Percentiles rank a stretch among this genome's conserved stretches.
These are phyloP conservation scores for Reticulitermes speratus DNA, from an alignment of 1,140 invertebrate species.

Conservation along the genomic window DNA sequence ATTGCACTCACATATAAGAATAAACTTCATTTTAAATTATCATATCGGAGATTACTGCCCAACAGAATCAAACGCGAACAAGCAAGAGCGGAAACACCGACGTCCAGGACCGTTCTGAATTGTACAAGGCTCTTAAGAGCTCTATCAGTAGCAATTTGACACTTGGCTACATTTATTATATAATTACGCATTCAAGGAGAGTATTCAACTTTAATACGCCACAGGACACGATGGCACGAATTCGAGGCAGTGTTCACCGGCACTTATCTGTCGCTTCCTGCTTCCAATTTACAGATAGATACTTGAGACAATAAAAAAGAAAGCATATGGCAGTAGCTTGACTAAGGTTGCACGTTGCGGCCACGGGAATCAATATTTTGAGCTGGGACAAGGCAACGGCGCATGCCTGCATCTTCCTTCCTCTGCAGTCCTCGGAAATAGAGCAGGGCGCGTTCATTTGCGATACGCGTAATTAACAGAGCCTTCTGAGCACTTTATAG, in stretches of 20 bases:
- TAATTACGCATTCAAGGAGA: background rate
- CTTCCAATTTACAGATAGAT: background rate
- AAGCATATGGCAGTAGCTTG: background rate
- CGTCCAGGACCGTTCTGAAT: background rate
- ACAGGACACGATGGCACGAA: background rate
- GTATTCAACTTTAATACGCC: background rate
- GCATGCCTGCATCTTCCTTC: background rate
- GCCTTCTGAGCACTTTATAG: too few relatives aligned
- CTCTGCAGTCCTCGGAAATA: background rate
- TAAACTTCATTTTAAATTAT: background rate
- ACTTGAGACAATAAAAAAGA: background rate
- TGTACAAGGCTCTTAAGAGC: background rate
- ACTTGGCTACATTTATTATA: background rate
- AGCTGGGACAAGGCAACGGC: background rate
- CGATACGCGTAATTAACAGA: too few relatives aligned
- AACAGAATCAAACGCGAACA: background rate
- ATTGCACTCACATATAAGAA: background rate
- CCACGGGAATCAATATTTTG: background rate
- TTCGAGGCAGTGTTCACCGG: background rate
- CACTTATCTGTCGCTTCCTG: background rate
- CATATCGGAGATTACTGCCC: background rate
- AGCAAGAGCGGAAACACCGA: background rate
- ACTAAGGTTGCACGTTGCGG: background rate
- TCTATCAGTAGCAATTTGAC: background rate
- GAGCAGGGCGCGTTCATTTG: too few relatives aligned